Conservation (phyloP, 2,797 vertebrate genomes). For the Enteromius argenteus region DNA sequence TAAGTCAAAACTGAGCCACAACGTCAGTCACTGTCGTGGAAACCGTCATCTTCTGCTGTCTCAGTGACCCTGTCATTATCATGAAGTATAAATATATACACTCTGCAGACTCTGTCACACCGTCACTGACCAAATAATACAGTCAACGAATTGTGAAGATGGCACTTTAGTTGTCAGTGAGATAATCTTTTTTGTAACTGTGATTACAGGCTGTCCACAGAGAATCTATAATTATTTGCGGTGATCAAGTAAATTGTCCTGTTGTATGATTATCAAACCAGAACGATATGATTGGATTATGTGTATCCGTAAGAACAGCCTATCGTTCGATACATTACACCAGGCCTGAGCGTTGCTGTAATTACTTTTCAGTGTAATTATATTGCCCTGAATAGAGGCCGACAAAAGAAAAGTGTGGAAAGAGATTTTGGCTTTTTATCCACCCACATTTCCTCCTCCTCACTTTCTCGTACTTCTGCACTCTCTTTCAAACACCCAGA, state of each 20-base stretch:
- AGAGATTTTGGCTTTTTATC: conserved; percentile 40
- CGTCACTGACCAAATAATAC: conserved; percentile 8
- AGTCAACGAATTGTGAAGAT: neutral
- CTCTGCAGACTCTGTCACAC: neutral
- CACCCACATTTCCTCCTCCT: conserved; percentile 43
- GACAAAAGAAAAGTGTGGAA: conserved; percentile 22
- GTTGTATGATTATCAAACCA: conserved; percentile 4
- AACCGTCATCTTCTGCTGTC: conserved; percentile 58
- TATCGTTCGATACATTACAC: neutral
- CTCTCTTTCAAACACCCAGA: conserved; percentile 2
- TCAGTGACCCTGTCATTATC: conserved; percentile 60
- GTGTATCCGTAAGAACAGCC: neutral
- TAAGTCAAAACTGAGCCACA: neutral
- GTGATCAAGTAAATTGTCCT: neutral
- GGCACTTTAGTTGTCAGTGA: neutral
- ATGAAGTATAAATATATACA: conserved; percentile 28
- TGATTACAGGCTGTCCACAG: neutral
- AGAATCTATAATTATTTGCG: conserved; percentile 4
- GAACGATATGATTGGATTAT: neutral
- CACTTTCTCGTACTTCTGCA: conserved; percentile 11
- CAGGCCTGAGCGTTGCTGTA: neutral
- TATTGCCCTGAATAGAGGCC: conserved; percentile 7
- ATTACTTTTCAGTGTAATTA: conserved; percentile 35
- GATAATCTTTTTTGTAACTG: neutral
- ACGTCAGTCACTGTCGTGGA: conserved; percentile 12